Percentiles rank a stretch among this genome's conserved stretches.
Evolutionary conservation across 2,797 vertebrate species (phyloP).

Genomic region (Lepilemur septentrionalis): DNA sequence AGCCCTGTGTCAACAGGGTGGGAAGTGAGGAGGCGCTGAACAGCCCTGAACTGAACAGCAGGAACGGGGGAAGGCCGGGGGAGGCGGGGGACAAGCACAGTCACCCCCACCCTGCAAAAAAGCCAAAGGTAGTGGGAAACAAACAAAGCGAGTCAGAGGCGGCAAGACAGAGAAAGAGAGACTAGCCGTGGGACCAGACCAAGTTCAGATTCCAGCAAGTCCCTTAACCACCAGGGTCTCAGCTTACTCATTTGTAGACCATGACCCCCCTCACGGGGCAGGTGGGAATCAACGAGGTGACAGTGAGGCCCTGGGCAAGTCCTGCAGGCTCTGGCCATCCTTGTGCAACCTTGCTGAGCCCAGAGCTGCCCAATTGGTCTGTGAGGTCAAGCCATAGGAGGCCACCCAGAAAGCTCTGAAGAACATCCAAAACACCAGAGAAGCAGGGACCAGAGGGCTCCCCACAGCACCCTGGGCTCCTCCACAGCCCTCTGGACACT

Average conservation of each 20-base stretch:
- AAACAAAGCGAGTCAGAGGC: not conserved
- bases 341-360: not conserved
- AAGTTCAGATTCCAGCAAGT: not conserved
- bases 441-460: not conserved
- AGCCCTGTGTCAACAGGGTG: conserved; percentile 56
- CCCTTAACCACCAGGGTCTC: not conserved
- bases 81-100: not conserved
- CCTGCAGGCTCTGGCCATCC: not conserved
- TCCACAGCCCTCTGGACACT: too few relatives aligned
- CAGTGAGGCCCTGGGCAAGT: not conserved
- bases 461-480: not conserved
- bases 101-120: not conserved
- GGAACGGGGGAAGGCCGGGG: not conserved
- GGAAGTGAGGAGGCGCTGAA: conserved; percentile 48
- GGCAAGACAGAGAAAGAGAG: not conserved
- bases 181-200: not conserved
- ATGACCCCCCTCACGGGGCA: not conserved
- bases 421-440: not conserved
- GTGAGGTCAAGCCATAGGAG: not conserved
- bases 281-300: not conserved
- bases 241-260: not conserved
- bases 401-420: not conserved
- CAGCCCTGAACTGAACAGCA: conserved; percentile 31
- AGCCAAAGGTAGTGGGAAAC: not conserved
- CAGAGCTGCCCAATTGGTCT: not conserved